These are phyloP conservation scores for Pheosia gnoma DNA, from an alignment of 2,888 invertebrate genomes.

Conservation along the genomic window DNA sequence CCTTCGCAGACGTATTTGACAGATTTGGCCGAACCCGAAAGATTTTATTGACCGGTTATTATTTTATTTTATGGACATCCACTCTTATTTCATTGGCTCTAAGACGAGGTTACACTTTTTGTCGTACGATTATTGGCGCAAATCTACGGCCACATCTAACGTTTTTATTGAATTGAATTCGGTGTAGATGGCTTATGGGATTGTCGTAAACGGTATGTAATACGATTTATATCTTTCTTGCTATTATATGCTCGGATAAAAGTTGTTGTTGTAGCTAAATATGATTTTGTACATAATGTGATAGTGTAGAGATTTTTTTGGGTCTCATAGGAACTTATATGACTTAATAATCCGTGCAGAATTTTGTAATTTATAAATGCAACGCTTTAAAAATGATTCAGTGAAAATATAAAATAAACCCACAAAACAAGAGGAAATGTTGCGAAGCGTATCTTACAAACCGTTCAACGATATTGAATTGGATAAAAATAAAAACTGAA, in stretches of 20 bases:
- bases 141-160: slow-evolving; percentile 68
- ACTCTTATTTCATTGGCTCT: slow-evolving; percentile 80
- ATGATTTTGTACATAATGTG: background rate
- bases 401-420: slow-evolving; percentile 40
- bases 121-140: slow-evolving; percentile 74
- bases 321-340: too few species aligned
- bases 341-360: too few species aligned
- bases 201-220: slow-evolving; percentile 60
- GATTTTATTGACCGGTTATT: slow-evolving; percentile 82
- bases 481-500: slow-evolving; percentile 74
- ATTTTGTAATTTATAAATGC: slow-evolving; percentile 22
- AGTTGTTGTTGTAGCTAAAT: background rate
- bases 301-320: background rate
- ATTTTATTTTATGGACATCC: slow-evolving; percentile 82
- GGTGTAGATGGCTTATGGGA: slow-evolving; percentile 60
- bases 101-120: slow-evolving; percentile 75
- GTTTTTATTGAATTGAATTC: slow-evolving; percentile 73
- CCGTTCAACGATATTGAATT: slow-evolving; percentile 70
- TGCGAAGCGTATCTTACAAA: slow-evolving; percentile 53
- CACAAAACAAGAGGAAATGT: slow-evolving; percentile 36
- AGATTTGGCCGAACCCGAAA: slow-evolving; percentile 70
- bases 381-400: slow-evolving; percentile 25
- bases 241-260: slow-evolving; percentile 37
- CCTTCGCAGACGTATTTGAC: slow-evolving; percentile 69
- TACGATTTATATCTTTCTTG: slow-evolving; percentile 48